Evolutionary conservation across 2,888 invertebrate species (phyloP).

Genomic region (Eupelmus urozonus): DNA sequence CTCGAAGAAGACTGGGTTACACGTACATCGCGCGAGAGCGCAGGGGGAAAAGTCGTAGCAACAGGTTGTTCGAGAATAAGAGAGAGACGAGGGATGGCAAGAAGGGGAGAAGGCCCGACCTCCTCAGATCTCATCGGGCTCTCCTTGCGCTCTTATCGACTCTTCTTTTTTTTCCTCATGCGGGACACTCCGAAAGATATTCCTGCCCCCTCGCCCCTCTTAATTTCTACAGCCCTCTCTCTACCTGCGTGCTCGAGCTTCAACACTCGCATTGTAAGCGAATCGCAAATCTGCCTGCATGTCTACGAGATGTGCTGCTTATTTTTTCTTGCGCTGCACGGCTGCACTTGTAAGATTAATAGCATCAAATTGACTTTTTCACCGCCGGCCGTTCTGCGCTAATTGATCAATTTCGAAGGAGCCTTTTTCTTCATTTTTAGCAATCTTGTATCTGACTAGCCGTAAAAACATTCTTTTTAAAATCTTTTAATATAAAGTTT

Average conservation of each 20-base stretch:
- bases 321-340: too few relatives aligned
- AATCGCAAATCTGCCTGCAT: neutral
- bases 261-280: neutral
- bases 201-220: neutral
- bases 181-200: neutral
- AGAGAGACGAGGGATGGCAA: conserved; percentile 45
- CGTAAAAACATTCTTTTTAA: too few relatives aligned
- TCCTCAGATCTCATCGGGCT: conserved; percentile 25
- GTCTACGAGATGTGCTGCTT: conserved; percentile 15
- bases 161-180: neutral
- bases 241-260: neutral
- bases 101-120: conserved; percentile 16
- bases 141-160: conserved; percentile 6
- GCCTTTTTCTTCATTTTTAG: too few relatives aligned
- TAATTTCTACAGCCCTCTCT: conserved; percentile 45
- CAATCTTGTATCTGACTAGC: too few relatives aligned
- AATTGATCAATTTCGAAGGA: too few relatives aligned
- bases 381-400: too few relatives aligned
- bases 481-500: too few relatives aligned
- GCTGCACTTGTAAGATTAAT: too few relatives aligned
- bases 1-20: too few relatives aligned
- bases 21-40: conserved; percentile 11
- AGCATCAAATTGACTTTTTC: too few relatives aligned
- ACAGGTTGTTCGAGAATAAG: conserved; percentile 49
- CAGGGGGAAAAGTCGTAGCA: conserved; percentile 45